These are phyloP conservation scores for Dendrophyllia cribrosa DNA, from an alignment of 64 coral and sea anemone species.

Conservation along the genomic window DNA sequence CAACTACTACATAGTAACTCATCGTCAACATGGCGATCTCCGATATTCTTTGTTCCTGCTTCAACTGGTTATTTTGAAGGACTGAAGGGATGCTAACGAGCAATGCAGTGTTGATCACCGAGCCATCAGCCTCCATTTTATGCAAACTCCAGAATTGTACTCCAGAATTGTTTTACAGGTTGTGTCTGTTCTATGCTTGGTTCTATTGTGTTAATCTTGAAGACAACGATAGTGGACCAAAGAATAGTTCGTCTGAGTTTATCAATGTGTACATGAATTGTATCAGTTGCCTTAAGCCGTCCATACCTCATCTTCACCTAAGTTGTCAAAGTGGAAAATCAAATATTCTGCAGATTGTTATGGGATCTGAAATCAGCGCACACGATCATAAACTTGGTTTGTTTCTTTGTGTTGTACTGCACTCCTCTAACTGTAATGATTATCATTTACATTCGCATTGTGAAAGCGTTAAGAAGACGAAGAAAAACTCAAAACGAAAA, in stretches of 20 bases:
- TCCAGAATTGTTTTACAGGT: not conserved
- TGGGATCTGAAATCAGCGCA: not conserved
- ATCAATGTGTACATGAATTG: not conserved
- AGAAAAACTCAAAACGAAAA: not conserved
- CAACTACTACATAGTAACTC: not conserved
- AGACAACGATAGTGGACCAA: not conserved
- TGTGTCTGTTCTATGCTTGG: not conserved
- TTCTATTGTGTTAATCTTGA: not conserved
- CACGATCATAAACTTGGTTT: not conserved
- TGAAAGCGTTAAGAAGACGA: not conserved
- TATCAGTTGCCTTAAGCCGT: not conserved
- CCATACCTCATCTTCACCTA: not conserved
- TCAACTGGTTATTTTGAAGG: not conserved
- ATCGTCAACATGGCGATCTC: conserved; percentile 12
- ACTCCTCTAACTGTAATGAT: not conserved
- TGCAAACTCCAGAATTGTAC: not conserved
- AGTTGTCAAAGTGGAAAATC: not conserved
- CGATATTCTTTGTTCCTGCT: not conserved
- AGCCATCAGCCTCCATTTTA: not conserved
- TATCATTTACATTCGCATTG: not conserved
- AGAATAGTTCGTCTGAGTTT: not conserved
- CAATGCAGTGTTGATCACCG: not conserved
- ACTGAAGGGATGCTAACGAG: not conserved
- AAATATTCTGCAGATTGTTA: not conserved
- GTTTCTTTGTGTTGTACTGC: not conserved